A percentile compares a stretch with the other conserved stretches of the same genome.
These are phyloP conservation scores for Sebastes iracundus DNA, from an alignment of 2,797 vertebrate species.

Conservation along the genomic window DNA sequence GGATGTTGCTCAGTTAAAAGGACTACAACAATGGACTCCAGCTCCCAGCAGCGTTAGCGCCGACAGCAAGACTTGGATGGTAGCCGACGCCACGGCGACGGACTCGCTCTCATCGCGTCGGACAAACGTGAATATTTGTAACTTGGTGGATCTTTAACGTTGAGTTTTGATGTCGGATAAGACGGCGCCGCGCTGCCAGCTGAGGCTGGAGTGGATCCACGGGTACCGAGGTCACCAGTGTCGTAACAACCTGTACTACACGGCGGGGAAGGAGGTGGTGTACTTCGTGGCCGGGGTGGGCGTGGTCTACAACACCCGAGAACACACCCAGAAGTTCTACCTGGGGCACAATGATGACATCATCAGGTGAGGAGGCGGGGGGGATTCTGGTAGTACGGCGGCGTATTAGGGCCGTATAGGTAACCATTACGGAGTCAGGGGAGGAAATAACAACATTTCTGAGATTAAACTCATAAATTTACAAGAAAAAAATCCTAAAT, in stretches of 20 bases:
- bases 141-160: neutral
- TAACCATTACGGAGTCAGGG: no score
- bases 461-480: no score
- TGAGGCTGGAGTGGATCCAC: constrained; percentile 95
- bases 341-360: constrained; percentile 96
- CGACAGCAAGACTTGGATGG: neutral
- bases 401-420: no score
- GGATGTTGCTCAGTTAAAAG: neutral
- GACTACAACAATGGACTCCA: neutral
- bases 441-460: no score
- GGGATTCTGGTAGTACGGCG: no score
- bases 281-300: constrained; percentile 96
- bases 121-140: neutral
- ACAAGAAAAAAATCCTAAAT: no score
- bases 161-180: constrained; percentile 85
- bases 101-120: neutral
- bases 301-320: constrained; percentile 93
- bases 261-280: constrained; percentile 91
- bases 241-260: constrained; percentile 96
- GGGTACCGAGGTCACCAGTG: constrained; percentile 96
- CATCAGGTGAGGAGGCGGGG: constrained; percentile 86
- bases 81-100: neutral
- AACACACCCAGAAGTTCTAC: constrained; percentile 96
- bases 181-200: constrained; percentile 91
- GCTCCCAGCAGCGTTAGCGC: neutral